Percentiles rank a stretch among this genome's conserved stretches.
Evolutionary conservation across 2,888 invertebrate genomes (phyloP).

Genomic region (Nowickia ferox): DNA sequence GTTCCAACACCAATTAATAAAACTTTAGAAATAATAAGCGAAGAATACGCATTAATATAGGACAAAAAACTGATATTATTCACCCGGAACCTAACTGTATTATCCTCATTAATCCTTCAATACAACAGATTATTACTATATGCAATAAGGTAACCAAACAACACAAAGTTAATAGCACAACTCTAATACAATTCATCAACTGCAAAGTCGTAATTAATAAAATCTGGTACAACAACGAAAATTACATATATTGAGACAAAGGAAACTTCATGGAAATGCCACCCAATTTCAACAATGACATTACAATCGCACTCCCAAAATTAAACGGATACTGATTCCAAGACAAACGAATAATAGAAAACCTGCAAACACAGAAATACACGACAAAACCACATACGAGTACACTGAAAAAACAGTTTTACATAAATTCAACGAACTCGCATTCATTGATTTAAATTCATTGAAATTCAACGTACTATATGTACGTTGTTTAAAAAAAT

Average conservation of each 20-base stretch:
- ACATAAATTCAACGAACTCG: too few relatives aligned
- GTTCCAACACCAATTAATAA: constrained; percentile 31
- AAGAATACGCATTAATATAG: constrained; percentile 23
- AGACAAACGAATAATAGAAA: constrained; percentile 35
- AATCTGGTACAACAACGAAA: constrained; percentile 45
- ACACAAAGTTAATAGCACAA: constrained; percentile 30
- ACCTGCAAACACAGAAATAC: constrained; percentile 31
- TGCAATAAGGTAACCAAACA: constrained; percentile 24
- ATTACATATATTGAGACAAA: too few relatives aligned
- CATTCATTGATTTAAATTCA: too few relatives aligned
- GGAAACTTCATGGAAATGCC: too few relatives aligned
- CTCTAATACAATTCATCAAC: constrained; percentile 32
- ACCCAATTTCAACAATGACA: constrained; percentile 14
- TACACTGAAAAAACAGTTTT: too few relatives aligned
- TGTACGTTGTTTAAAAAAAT: too few relatives aligned
- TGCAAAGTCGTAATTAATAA: constrained; percentile 37
- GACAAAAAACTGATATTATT: constrained; percentile 15
- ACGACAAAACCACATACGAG: constrained; percentile 36
- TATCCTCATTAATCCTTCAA: constrained; percentile 17
- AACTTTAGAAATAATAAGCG: constrained; percentile 20
- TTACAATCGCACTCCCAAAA: constrained; percentile 34
- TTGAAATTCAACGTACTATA: too few relatives aligned
- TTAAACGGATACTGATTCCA: constrained; percentile 38
- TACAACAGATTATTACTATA: constrained; percentile 17
- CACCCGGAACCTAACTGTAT: constrained; percentile 32